Percentiles rank a stretch among this genome's conserved stretches.
phyloP scores from a whole-genome alignment of 2,113 vertebrate species.

The Clarias macrocephalus region DNA sequence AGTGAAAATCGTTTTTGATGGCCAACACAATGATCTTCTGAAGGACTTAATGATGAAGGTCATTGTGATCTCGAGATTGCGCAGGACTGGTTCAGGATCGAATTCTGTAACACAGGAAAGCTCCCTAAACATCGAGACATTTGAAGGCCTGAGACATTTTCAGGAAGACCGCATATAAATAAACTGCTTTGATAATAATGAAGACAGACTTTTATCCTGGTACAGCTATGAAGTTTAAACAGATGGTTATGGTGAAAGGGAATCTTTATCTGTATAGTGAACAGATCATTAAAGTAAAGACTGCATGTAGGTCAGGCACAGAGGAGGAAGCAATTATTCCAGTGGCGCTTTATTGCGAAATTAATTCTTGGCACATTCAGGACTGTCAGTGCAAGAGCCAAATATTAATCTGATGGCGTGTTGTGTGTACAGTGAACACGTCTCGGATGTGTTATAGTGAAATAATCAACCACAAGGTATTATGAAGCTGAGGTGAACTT shows the following conservation, averaged over 20 bases:
- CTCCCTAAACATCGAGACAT: too few relatives aligned
- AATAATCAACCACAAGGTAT: not conserved
- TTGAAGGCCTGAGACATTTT: not conserved
- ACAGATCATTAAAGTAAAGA: not conserved
- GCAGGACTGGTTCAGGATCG: too few relatives aligned
- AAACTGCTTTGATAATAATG: not conserved
- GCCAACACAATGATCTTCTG: too few relatives aligned
- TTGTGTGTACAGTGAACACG: not conserved
- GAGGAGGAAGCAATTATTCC: slow-evolving; percentile 3
- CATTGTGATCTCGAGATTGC: too few relatives aligned
- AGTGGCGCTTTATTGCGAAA: not conserved
- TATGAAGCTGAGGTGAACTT: not conserved
- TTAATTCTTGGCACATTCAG: slow-evolving; percentile 4
- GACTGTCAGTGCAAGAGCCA: not conserved
- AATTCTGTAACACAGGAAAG: too few relatives aligned
- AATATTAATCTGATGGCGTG: not conserved
- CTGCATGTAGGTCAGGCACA: not conserved
- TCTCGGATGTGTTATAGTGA: not conserved
- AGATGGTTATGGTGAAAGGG: not conserved
- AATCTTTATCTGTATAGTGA: not conserved
- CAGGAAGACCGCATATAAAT: not conserved
- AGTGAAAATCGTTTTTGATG: too few relatives aligned
- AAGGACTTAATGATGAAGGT: too few relatives aligned
- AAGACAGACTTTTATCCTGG: not conserved
- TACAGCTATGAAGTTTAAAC: not conserved